Percentiles rank a stretch among this genome's conserved stretches.
phyloP scores from a whole-genome alignment of 2,888 invertebrate genomes.

The Chaitophorus viminalis region DNA sequence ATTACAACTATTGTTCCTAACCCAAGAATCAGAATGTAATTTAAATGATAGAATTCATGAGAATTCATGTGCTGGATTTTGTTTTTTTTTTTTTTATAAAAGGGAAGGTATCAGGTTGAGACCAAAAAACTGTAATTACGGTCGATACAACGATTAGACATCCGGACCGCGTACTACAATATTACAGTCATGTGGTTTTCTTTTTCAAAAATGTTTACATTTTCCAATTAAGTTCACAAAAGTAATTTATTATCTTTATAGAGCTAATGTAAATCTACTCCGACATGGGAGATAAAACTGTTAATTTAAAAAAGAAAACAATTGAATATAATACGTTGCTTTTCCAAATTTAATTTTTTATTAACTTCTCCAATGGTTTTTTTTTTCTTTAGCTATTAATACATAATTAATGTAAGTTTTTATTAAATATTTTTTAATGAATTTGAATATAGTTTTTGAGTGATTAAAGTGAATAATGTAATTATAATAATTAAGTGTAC shows the following conservation, averaged over 20 bases:
- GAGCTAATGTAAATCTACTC: not conserved
- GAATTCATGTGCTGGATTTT: not conserved
- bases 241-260: not conserved
- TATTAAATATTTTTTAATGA: no score
- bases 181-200: conserved; percentile 1
- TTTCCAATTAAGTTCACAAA: not conserved
- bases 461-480: no score
- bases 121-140: conserved; percentile 14
- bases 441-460: no score
- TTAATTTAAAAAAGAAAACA: not conserved
- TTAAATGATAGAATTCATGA: no score
- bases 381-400: no score
- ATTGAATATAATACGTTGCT: not conserved
- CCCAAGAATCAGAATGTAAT: not conserved
- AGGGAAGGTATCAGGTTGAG: not conserved
- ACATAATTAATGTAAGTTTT: no score
- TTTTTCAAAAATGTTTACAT: not conserved
- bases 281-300: not conserved
- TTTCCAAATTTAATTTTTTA: not conserved
- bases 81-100: not conserved
- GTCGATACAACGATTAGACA: not conserved
- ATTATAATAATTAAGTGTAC: no score
- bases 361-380: not conserved
- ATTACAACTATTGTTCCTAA: not conserved
- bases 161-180: not conserved